Conservation (phyloP, 2,888 invertebrate genomes). For the Volucella zonaria region DNA sequence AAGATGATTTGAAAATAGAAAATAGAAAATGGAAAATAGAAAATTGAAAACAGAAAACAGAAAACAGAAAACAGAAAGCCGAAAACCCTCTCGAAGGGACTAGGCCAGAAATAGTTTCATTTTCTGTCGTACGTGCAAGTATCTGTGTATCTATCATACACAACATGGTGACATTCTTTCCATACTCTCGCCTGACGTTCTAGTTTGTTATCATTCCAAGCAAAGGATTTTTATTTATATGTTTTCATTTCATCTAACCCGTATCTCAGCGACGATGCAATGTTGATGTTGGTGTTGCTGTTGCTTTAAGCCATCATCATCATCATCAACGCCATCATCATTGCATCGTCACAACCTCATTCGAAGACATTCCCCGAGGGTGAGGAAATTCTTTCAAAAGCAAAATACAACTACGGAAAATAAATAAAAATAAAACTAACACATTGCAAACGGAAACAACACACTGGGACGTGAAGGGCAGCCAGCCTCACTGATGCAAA, state of each 20-base stretch:
- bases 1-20: slow-evolving; percentile 12
- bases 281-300: slow-evolving; percentile 24
- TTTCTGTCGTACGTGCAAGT: slow-evolving; percentile 39
- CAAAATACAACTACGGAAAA: slow-evolving; percentile 60
- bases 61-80: slow-evolving; percentile 11
- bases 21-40: neutral
- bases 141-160: no score
- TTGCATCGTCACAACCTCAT: slow-evolving; percentile 5
- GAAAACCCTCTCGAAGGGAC: slow-evolving; percentile 48
- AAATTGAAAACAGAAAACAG: slow-evolving; percentile 31
- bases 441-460: slow-evolving; percentile 57
- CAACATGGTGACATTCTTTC: neutral
- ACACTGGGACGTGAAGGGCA: slow-evolving; percentile 53
- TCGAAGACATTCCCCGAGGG: slow-evolving; percentile 55
- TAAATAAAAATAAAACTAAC: slow-evolving; percentile 50
- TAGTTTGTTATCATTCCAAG: slow-evolving; percentile 61
- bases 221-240: slow-evolving; percentile 10
- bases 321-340: slow-evolving; percentile 34
- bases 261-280: slow-evolving; percentile 11
- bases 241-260: slow-evolving; percentile 36
- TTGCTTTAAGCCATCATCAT: slow-evolving; percentile 21
- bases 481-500: slow-evolving; percentile 8
- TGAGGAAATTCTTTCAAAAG: slow-evolving; percentile 53
- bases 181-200: slow-evolving; percentile 33
- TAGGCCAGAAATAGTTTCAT: slow-evolving; percentile 48